Base-by-base conservation (phyloP, 2,113 vertebrate genomes). In the Pluvialis apricaria region DNA sequence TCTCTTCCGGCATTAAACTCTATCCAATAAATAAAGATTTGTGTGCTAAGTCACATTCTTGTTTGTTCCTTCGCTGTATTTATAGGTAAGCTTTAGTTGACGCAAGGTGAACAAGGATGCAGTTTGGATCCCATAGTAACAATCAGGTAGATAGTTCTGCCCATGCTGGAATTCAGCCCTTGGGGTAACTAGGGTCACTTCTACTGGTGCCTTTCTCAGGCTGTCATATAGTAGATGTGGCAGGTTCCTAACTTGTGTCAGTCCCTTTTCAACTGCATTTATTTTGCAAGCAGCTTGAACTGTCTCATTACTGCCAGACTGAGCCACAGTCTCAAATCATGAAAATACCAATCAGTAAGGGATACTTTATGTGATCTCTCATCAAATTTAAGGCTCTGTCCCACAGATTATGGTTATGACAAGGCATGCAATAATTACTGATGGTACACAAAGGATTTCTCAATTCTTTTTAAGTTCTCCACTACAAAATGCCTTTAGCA, bases 401-500 rank as follows among this genome's bases (percentile, higher is more conserved):
- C 86, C 58, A 73, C 16, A 72, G 58, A 28, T 80, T 54, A 28
- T n/a, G 54, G 18, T 77, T 85, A 44, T 73, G 68, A 87, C 36
- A 91, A 66, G n/a, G 70, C 19, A 28, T 54, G 32, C 66, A 88
- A 49, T 88, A 87, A 72, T 93, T 90, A 82, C 4, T 55, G 42
- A 66, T 78, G 62, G 25, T 77, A 70, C 84, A 82, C 28, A 81
- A 79, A 82, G 49, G 78, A 70, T 88, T 96, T 91, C 20, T 95
- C 58, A 54, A 6, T 80, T 88, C 68, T 90, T 95, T 88, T 70
- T n/a, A 92, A 85, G 62, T 70, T 92, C n/a, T 90, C 6, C 6
- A n/a, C 54, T 60, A n/a, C 38, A 86, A 91, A 96, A 94, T 83
- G 75, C 32, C 73, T 90, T 93, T 47, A 80, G 78, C 49, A 87